phyloP scores from a whole-genome alignment of 2,888 invertebrate genomes.

The Eristalis arbustorum region DNA sequence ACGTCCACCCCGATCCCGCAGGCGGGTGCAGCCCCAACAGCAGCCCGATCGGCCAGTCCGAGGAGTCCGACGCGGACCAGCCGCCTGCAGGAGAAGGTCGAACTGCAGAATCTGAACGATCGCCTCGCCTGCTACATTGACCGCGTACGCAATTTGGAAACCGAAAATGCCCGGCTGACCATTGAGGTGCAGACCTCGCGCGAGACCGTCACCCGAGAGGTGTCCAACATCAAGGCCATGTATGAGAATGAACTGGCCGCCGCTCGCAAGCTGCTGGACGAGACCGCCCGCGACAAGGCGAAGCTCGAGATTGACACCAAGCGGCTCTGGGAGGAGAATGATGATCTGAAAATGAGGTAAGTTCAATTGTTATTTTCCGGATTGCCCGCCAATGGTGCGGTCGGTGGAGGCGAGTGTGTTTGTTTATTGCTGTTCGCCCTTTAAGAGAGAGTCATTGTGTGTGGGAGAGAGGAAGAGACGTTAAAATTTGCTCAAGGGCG shows the following conservation, averaged over 20 bases:
- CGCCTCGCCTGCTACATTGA: constrained; percentile 98
- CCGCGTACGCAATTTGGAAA: constrained; percentile 93
- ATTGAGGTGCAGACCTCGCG: constrained; percentile 91
- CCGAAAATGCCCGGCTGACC: constrained; percentile 92
- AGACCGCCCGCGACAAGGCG: constrained; percentile 95
- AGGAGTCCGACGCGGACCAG: constrained; percentile 93
- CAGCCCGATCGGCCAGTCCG: constrained; percentile 81
- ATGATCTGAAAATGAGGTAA: constrained; percentile 88
- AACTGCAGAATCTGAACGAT: constrained; percentile 96
- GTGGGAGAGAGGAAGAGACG: no score
- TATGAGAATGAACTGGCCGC: constrained; percentile 96
- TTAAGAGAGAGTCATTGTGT: no score
- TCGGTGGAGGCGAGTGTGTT: no score
- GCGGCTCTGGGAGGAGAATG: constrained; percentile 92
- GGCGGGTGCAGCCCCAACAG: no score
- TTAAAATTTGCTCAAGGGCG: no score
- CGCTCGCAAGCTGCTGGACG: constrained; percentile 94
- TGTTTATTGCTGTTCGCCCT: no score
- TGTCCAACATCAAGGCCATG: constrained; percentile 92
- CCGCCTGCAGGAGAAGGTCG: constrained; percentile 96
- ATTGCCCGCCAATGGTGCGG: no score
- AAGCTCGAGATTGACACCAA: constrained; percentile 96
- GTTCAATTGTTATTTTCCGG: no score
- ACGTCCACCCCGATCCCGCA: constrained; percentile 75
- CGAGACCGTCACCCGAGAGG: constrained; percentile 93